Percentiles rank a stretch among this genome's conserved stretches.
Conservation (phyloP, 2,888 invertebrate species). For the Pristionchus entomophagus region DNA sequence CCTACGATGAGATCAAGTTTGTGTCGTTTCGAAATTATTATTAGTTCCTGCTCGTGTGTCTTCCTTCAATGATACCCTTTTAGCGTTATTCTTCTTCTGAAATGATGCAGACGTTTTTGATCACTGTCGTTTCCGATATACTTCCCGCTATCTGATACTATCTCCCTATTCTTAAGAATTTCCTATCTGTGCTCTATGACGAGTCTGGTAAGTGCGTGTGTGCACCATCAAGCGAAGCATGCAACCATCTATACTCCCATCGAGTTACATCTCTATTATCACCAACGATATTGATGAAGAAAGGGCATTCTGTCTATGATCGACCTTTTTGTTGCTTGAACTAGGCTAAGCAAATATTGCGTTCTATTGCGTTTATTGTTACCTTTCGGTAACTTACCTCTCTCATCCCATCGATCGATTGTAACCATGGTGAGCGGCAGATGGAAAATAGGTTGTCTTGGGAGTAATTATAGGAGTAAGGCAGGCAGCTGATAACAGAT, state of each 20-base stretch:
- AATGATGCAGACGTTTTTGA: neutral
- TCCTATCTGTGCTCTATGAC: constrained; percentile 33
- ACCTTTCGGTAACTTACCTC: constrained; percentile 18
- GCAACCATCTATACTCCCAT: neutral
- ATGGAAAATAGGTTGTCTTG: neutral
- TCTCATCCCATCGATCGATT: constrained; percentile 23
- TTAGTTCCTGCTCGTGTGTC: neutral
- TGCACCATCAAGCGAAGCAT: neutral
- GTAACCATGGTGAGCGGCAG: constrained; percentile 37
- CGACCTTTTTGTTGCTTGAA: too few relatives aligned
- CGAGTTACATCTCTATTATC: neutral
- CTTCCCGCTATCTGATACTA: constrained; percentile 36
- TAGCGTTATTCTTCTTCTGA: constrained; percentile 32
- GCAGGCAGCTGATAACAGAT: neutral
- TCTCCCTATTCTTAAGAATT: constrained; percentile 28
- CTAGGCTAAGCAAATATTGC: neutral
- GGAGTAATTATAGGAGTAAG: neutral
- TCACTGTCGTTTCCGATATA: constrained; percentile 7
- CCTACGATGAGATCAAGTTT: constrained; percentile 67
- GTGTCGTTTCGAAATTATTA: constrained; percentile 20
- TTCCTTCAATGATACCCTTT: constrained; percentile 11
- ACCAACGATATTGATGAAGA: neutral
- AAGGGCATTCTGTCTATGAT: too few relatives aligned
- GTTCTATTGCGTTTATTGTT: neutral
- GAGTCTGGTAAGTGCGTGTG: constrained; percentile 24